Base-by-base conservation (phyloP, 2,113 vertebrate species). In the Podarcis cretensis region DNA sequence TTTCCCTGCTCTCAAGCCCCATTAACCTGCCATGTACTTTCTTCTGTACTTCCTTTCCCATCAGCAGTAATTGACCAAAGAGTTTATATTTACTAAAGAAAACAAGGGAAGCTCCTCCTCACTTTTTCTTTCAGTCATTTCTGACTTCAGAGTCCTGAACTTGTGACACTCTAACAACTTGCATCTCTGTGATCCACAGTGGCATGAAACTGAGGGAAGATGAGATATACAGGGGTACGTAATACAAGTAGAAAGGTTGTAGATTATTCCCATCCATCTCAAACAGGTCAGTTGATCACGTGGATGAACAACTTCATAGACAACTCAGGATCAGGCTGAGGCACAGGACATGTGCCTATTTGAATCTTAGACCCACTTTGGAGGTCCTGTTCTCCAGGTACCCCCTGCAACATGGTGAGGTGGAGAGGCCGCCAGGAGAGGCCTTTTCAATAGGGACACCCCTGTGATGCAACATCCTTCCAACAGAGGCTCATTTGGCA, bases 1-100 rank as follows among this genome's bases (percentile, higher is more conserved):
- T 92, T 93, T 85, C 94, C 94, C 94, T 91, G 95, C 93, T 35
- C 89, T 92, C 94, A 95, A 93, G 89, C 75, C 77, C 91, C 85
- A 91, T 95, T 95, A 94, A 96, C 89, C 83, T 95, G 93, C 89
- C 12, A 0, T 89, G 68, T 74, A 92, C 91, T 92, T 93, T 89
- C 81, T 86, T 84, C 89, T 80, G 2, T 68, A 82, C 92, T 93
- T 91, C 95, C 92, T 90, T 93, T 90, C 87, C 92, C 10, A 0
- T 71, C 74, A 76, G 89, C 89, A 89, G 91, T 87, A 94, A 91
- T 90, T 85, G 75, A 71, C 73, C 91, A 88, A 90, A 93, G 86
- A 87, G 92, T 95, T 91, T 92, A 73, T 5, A 4, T 85, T 81
- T 71, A 27, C 89, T 77, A 87, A 6, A 2, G 59, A 92, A 69